Evolutionary conservation across 2,888 invertebrate genomes (phyloP).

Genomic region (Trichacis sp.): DNA sequence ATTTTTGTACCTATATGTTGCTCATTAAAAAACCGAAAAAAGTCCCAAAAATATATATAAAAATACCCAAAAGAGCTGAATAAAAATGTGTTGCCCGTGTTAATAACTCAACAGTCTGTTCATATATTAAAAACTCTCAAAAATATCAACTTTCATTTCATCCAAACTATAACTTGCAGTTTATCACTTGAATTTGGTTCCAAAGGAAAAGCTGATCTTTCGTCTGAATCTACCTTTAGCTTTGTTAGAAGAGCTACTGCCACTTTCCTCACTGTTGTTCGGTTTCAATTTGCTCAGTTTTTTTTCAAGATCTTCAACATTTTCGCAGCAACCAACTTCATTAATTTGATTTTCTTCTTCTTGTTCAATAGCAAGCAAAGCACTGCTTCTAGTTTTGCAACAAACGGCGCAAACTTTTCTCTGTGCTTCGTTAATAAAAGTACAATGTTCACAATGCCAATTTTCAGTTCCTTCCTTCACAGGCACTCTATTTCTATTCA

Average conservation of each 20-base stretch:
- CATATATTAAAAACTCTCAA: neutral
- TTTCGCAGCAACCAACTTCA: constrained; percentile 33
- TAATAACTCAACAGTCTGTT: too few relatives aligned
- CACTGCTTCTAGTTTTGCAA: constrained; percentile 78
- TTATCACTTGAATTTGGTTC: constrained; percentile 72
- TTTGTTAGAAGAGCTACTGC: constrained; percentile 59
- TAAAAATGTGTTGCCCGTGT: neutral
- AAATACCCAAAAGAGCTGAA: neutral
- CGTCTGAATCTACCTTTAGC: constrained; percentile 80
- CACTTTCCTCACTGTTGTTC: constrained; percentile 61
- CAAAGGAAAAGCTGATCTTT: constrained; percentile 82
- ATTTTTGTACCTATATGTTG: too few relatives aligned
- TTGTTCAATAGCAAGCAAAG: constrained; percentile 49
- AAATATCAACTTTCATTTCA: neutral
- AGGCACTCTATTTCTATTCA: neutral
- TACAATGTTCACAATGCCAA: constrained; percentile 93
- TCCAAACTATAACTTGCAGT: constrained; percentile 12
- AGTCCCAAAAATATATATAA: constrained; percentile 1
- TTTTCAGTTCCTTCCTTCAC: constrained; percentile 58
- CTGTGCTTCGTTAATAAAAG: constrained; percentile 85
- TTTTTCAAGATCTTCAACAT: constrained; percentile 44
- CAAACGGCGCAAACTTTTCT: constrained; percentile 86
- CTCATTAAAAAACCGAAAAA: neutral
- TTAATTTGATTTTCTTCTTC: constrained; percentile 35
- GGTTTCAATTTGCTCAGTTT: constrained; percentile 49